Percentiles rank a stretch among this genome's conserved stretches.
These are phyloP conservation scores for Sclerodermus sp. DNA, from an alignment of 2,888 invertebrate species.

Conservation along the genomic window DNA sequence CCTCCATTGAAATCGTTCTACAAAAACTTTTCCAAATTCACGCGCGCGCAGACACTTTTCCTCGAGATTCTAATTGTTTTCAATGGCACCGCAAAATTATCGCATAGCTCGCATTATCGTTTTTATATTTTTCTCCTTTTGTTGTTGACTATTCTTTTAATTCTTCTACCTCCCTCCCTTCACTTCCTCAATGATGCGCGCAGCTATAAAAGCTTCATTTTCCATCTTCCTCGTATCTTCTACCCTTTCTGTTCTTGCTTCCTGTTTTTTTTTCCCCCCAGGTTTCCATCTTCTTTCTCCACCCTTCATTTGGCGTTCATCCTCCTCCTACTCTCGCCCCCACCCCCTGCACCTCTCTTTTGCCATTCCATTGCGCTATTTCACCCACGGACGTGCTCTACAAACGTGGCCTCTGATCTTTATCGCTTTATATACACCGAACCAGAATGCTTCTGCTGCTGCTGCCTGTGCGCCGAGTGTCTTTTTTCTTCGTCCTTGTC, in stretches of 20 bases:
- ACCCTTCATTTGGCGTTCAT: neutral
- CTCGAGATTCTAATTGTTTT: too few relatives aligned
- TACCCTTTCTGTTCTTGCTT: slow-evolving; percentile 5
- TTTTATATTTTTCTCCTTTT: too few relatives aligned
- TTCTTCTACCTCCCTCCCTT: slow-evolving; percentile 7
- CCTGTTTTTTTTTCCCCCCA: neutral
- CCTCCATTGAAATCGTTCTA: too few relatives aligned
- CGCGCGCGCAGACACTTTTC: too few relatives aligned
- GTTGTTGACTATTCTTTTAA: too few relatives aligned
- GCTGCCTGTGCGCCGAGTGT: neutral
- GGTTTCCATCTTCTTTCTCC: slow-evolving; percentile 6
- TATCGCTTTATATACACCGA: slow-evolving; percentile 27
- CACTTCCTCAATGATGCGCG: slow-evolving; percentile 1
- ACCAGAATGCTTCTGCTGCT: neutral
- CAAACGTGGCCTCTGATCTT: slow-evolving; percentile 36
- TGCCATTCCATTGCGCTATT: neutral
- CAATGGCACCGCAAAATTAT: too few relatives aligned
- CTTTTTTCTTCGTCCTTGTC: neutral
- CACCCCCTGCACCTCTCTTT: neutral
- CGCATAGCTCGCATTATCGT: too few relatives aligned
- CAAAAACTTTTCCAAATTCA: too few relatives aligned
- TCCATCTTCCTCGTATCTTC: slow-evolving; percentile 21
- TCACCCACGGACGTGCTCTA: slow-evolving; percentile 26
- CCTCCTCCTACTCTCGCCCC: slow-evolving; percentile 2
- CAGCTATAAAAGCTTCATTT: slow-evolving; percentile 15